Conservation (phyloP, 2,113 vertebrate genomes). For the Amblyopsis rosae region DNA sequence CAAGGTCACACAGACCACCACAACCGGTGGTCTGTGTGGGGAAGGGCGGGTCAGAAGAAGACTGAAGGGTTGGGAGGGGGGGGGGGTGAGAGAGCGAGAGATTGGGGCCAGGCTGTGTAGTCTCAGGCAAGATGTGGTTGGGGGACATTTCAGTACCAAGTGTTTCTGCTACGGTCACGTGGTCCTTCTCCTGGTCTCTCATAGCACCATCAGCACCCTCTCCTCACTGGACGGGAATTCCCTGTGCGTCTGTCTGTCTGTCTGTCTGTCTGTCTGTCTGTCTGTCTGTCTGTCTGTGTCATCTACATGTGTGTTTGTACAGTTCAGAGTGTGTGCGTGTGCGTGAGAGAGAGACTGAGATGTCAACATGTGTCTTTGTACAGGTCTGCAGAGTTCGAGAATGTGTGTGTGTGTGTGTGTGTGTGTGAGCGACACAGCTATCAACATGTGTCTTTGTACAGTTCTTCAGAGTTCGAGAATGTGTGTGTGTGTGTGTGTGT, state of each 20-base stretch:
- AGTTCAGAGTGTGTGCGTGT: conserved; percentile 11
- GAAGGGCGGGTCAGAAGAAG: conserved; percentile 26
- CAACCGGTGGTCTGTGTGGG: not conserved
- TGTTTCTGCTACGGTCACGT: not conserved
- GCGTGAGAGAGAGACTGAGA: not conserved
- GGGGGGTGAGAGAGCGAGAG: not conserved
- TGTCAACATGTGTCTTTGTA: not conserved
- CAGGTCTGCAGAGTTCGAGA: no score
- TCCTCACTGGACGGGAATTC: conserved; percentile 27
- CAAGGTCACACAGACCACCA: conserved; percentile 57
- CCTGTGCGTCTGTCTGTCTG: conserved; percentile 8
- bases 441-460: not conserved
- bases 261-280: conserved; percentile 13
- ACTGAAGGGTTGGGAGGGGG: conserved; percentile 11
- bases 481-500: conserved; percentile 13
- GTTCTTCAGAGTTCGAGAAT: not conserved
- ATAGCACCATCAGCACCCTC: conserved; percentile 46
- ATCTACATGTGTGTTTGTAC: not conserved
- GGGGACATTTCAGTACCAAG: conserved; percentile 36
- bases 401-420: conserved; percentile 6
- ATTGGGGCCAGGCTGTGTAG: no score
- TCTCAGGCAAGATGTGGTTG: not conserved
- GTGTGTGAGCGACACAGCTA: not conserved
- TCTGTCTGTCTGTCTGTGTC: not conserved
- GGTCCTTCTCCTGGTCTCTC: conserved; percentile 23